Evolutionary conservation across 2,888 invertebrate genomes (phyloP).

Genomic region (Meiosimyza decipiens): DNA sequence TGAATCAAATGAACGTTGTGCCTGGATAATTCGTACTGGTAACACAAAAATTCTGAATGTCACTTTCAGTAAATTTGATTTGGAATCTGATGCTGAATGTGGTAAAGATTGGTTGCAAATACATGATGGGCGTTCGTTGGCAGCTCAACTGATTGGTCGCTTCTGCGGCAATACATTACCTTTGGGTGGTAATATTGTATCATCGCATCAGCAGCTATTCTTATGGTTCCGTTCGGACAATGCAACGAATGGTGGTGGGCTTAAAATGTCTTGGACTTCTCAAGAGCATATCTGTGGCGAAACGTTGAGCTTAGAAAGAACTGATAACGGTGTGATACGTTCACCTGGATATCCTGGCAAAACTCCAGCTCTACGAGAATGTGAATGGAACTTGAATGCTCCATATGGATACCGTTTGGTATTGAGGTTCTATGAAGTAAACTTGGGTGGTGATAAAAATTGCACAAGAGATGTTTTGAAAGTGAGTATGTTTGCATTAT

Average conservation of each 20-base stretch:
- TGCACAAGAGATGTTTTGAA: slow-evolving; percentile 54
- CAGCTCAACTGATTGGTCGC: slow-evolving; percentile 77
- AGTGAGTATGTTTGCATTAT: slow-evolving; percentile 33
- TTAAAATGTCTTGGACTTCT: slow-evolving; percentile 83
- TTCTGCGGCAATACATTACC: slow-evolving; percentile 82
- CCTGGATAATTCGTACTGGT: slow-evolving; percentile 80
- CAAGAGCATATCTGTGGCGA: slow-evolving; percentile 80
- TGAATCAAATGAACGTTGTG: slow-evolving; percentile 76
- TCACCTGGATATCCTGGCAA: slow-evolving; percentile 91
- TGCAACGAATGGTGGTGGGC: slow-evolving; percentile 72
- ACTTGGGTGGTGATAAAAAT: slow-evolving; percentile 49
- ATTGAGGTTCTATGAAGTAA: slow-evolving; percentile 77
- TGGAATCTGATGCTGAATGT: slow-evolving; percentile 72
- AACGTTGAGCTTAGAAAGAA: slow-evolving; percentile 65
- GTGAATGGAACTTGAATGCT: slow-evolving; percentile 81
- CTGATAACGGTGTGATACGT: slow-evolving; percentile 76
- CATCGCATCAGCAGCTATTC: slow-evolving; percentile 80
- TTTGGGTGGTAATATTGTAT: slow-evolving; percentile 76
- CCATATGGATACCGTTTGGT: slow-evolving; percentile 78
- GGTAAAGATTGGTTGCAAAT: slow-evolving; percentile 80
- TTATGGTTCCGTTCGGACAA: slow-evolving; percentile 84
- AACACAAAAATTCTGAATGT: slow-evolving; percentile 79
- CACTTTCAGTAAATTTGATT: slow-evolving; percentile 80
- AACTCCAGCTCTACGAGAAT: slow-evolving; percentile 84
- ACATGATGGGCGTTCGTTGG: slow-evolving; percentile 83